Percentiles rank a stretch among this genome's conserved stretches.
These are phyloP conservation scores for Nothoprocta perdicaria DNA, from an alignment of 2,113 vertebrate species.

Conservation along the genomic window DNA sequence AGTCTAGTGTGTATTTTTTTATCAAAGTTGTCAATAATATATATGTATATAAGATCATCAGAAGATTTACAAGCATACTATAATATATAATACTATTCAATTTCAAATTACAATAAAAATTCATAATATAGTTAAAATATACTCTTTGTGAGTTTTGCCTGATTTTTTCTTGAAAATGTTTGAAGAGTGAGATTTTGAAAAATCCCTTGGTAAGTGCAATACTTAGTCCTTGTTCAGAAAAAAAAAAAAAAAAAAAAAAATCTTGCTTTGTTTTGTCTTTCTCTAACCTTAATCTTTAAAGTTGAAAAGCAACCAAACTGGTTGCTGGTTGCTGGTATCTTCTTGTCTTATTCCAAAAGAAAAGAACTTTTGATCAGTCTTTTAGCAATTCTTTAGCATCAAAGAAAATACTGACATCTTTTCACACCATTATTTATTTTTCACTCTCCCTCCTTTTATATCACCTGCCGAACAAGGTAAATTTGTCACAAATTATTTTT, in stretches of 20 bases:
- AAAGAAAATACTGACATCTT: accelerated
- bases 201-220: background rate
- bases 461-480: background rate
- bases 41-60: too few species aligned
- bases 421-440: background rate
- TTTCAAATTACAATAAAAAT: too few species aligned
- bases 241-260: too few species aligned
- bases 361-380: background rate
- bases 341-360: background rate
- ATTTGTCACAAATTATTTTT: background rate
- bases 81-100: too few species aligned
- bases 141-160: background rate
- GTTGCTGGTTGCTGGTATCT: too few species aligned
- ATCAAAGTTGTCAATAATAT: background rate
- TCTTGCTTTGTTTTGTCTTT: background rate
- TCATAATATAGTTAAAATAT: background rate
- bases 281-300: background rate
- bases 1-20: background rate
- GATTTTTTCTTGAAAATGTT: background rate
- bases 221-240: background rate
- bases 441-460: background rate
- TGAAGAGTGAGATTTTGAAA: background rate
- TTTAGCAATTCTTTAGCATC: background rate
- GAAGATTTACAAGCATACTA: too few species aligned
- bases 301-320: background rate